These are phyloP conservation scores for Lycopodina hypogea DNA, from an alignment of 37 sponge, comb jelly and placozoan genomes.

Conservation along the genomic window DNA sequence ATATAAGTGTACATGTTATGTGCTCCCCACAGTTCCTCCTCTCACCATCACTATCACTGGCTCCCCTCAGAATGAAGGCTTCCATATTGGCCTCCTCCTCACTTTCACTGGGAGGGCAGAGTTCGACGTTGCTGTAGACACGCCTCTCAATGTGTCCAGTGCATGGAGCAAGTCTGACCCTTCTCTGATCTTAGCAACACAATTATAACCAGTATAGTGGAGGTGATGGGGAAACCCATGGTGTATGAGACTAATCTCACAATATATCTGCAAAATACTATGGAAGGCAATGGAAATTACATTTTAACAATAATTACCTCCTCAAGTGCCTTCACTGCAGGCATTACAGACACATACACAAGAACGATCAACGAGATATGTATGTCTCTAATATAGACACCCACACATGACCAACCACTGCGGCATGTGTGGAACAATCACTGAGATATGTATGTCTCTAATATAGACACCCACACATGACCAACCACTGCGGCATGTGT, in stretches of 20 bases:
- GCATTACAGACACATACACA: background rate
- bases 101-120: conserved; percentile 3
- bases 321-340: background rate
- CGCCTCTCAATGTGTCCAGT: background rate
- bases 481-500: too few species aligned
- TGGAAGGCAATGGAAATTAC: background rate
- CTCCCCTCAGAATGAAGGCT: conserved; percentile 6
- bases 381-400: background rate
- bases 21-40: background rate
- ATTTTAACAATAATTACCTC: background rate
- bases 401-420: too few species aligned
- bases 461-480: too few species aligned
- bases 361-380: background rate
- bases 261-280: background rate
- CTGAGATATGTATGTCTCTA: too few species aligned
- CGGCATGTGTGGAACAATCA: too few species aligned
- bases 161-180: background rate
- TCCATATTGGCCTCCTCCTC: conserved; percentile 12
- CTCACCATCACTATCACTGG: background rate
- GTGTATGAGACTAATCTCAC: background rate
- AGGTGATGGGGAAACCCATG: background rate
- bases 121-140: conserved; percentile 14
- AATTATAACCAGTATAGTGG: background rate
- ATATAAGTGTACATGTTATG: too few species aligned
- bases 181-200: background rate